Percentiles rank a stretch among this genome's conserved stretches.
Evolutionary conservation across 1,140 invertebrate species (phyloP).

Genomic region (Drosophila erecta): DNA sequence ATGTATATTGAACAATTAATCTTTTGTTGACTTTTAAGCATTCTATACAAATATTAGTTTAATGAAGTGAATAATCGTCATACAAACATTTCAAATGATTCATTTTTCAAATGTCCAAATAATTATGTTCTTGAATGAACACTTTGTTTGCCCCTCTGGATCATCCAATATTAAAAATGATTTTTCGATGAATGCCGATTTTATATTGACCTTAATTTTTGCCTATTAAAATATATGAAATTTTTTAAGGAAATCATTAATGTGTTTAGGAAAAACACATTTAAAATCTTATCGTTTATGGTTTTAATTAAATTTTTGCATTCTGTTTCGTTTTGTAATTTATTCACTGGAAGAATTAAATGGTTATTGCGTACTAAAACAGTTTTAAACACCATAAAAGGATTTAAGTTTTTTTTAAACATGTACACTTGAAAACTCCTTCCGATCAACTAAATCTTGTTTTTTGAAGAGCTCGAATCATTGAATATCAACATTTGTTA

Average conservation of each 20-base stretch:
- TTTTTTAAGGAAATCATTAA: too few species aligned
- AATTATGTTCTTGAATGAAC: not conserved
- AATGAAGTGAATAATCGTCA: not conserved
- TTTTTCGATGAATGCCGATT: not conserved
- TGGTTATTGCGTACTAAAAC: too few species aligned
- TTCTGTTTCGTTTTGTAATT: not conserved
- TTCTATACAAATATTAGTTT: not conserved
- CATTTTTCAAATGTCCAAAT: not conserved
- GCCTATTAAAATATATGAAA: too few species aligned
- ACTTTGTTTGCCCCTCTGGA: too few species aligned
- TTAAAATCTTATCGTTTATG: too few species aligned
- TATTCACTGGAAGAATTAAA: not conserved
- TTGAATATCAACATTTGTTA: not conserved
- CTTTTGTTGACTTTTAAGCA: not conserved
- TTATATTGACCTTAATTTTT: not conserved
- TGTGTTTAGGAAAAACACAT: too few species aligned
- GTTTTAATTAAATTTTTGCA: too few species aligned
- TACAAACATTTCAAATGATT: conserved; percentile 3
- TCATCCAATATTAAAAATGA: conserved; percentile 1
- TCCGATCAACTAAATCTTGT: not conserved
- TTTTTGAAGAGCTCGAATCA: not conserved
- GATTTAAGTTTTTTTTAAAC: not conserved
- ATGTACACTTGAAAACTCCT: not conserved
- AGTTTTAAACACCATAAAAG: not conserved
- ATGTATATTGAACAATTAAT: not conserved